A percentile compares a stretch with the other conserved stretches of the same genome.
phyloP scores from a whole-genome alignment of 2,888 invertebrate genomes.

The Lomographa bimaculata region DNA sequence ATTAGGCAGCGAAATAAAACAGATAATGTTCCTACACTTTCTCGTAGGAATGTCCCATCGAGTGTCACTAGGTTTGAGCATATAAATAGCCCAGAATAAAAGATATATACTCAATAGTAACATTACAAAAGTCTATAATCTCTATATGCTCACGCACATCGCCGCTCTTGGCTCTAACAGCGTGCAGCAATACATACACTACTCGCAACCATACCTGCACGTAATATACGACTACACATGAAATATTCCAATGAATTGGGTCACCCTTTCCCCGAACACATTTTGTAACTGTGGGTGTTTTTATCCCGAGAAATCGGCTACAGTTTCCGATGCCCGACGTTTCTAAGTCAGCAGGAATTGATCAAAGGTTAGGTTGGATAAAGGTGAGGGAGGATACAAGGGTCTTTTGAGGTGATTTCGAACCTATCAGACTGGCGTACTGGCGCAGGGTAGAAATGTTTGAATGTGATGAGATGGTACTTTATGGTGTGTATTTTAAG shows the following conservation, averaged over 20 bases:
- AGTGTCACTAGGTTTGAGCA: slow-evolving; percentile 60
- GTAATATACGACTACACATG: too few species aligned
- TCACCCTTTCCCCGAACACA: slow-evolving; percentile 6
- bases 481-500: slow-evolving; percentile 14
- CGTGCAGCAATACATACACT: too few species aligned
- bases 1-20: slow-evolving; percentile 51
- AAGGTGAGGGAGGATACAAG: slow-evolving; percentile 31
- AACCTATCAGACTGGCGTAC: slow-evolving; percentile 18
- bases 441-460: slow-evolving; percentile 15
- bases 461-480: slow-evolving; percentile 8
- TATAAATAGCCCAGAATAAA: slow-evolving; percentile 43
- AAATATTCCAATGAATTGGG: slow-evolving; percentile 2
- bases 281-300: slow-evolving; percentile 11
- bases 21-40: slow-evolving; percentile 38
- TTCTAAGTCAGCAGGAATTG: slow-evolving; percentile 35
- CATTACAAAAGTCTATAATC: too few species aligned
- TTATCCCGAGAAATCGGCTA: slow-evolving; percentile 21
- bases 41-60: slow-evolving; percentile 22
- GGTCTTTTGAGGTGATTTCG: slow-evolving; percentile 30
- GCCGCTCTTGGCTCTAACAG: too few species aligned
- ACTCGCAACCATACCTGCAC: too few species aligned
- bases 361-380: slow-evolving; percentile 35
- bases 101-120: too few species aligned
- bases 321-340: slow-evolving; percentile 29
- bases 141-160: too few species aligned